Base-by-base conservation (phyloP, 1,140 invertebrate genomes). In the Drosophila asahinai region DNA sequence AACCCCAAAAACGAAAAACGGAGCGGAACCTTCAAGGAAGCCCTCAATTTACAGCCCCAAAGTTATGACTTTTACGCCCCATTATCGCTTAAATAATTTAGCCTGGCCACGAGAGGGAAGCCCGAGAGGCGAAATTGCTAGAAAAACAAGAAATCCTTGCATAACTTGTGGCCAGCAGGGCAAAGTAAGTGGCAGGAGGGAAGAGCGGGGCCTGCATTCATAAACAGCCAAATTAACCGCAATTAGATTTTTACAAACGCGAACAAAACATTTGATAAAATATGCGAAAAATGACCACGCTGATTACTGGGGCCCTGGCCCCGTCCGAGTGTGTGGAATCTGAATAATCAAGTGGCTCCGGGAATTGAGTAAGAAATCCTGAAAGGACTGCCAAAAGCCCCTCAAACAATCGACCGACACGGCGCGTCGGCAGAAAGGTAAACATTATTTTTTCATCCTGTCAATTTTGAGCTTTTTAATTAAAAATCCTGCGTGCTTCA, bases 21-120 rank as follows among this genome's bases (percentile, higher is more conserved):
- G 36, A 57, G 40, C 36, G 12, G 12, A 40, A 81, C 75, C 78
- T 79, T 83, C 55, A 60, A 60, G 62, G 47, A 36, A 48, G 38
- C 59, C 51, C 40, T 48, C 57, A 64, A 63, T 81, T 81, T 74
- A 63, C 48, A 48, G 66, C 40, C 67, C 54, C 38, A 60, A 86
- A 90, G 79, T 86, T 87, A 90, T 75, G 86, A 81, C 64, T 78
- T 81, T 91, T 71, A 90, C 74, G 82, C 66, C 60, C 86, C 86
- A 87, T 90, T 87, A 87, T 89, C 82, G 73, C 82, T 78, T 91
- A 49, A 91, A 87, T 83, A 87, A 86, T 86, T 86, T 83, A 86
- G 80, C 78, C 74, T 11, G 40, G 55, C 60, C 70, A 64, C 40
- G 25, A 55, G 49, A 70, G 17, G 62, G 51, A 42, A 58, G 61